Conservation (phyloP, 1,140 invertebrate genomes). For the Sarcophaga peregrina region DNA sequence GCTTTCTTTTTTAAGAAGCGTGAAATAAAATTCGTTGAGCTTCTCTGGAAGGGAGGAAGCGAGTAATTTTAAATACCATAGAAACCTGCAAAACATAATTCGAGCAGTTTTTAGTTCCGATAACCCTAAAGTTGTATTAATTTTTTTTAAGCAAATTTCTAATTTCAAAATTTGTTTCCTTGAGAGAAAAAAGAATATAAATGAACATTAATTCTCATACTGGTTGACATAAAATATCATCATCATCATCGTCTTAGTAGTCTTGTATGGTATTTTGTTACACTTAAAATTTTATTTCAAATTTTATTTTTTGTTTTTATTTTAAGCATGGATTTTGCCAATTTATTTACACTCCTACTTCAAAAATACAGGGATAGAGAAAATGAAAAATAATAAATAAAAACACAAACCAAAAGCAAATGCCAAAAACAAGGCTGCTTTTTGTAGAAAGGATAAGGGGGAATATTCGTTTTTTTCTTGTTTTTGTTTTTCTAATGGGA, state of each 20-base stretch:
- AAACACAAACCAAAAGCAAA: neutral
- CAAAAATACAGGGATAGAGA: neutral
- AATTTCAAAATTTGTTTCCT: too few species aligned
- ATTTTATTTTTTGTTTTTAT: neutral
- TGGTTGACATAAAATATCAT: neutral
- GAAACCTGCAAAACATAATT: too few species aligned
- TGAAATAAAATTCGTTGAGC: too few species aligned
- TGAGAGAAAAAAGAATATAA: neutral
- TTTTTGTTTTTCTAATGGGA: neutral
- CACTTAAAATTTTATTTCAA: conserved; percentile 4
- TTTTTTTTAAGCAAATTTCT: too few species aligned
- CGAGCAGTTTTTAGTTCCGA: too few species aligned
- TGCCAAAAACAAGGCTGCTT: neutral
- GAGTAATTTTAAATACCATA: too few species aligned
- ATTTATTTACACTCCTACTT: conserved; percentile 17
- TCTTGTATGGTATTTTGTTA: too few species aligned
- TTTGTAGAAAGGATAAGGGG: neutral
- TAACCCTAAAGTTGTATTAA: too few species aligned
- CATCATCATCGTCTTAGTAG: neutral
- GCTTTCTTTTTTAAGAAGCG: too few species aligned
- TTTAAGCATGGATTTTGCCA: neutral
- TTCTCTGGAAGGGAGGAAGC: too few species aligned
- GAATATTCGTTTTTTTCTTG: neutral
- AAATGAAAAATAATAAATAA: neutral
- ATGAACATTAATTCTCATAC: conserved; percentile 4